These are phyloP conservation scores for Hyles euphorbiae DNA, from an alignment of 1,140 invertebrate genomes.

Conservation along the genomic window DNA sequence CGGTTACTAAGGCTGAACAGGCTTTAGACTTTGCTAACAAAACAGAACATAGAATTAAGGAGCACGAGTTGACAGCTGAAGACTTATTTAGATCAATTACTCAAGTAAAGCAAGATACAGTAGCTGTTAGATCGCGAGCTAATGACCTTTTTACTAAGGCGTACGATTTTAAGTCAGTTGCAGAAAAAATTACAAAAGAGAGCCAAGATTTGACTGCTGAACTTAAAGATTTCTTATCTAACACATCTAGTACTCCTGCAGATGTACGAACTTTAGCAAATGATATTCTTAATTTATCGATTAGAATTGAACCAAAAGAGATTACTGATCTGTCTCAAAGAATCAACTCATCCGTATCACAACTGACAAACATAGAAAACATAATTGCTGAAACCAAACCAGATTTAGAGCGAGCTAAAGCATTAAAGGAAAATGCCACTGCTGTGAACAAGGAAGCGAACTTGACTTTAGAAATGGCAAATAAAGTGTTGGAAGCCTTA, in stretches of 20 bases:
- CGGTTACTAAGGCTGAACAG: slow-evolving; percentile 89
- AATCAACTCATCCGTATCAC: slow-evolving; percentile 90
- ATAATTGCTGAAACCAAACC: slow-evolving; percentile 91
- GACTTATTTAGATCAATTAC: slow-evolving; percentile 75
- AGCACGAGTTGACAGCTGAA: slow-evolving; percentile 87
- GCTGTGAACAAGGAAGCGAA: slow-evolving; percentile 82
- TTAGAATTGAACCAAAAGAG: slow-evolving; percentile 85
- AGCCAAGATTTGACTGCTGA: slow-evolving; percentile 78
- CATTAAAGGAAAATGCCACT: slow-evolving; percentile 86
- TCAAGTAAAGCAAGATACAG: slow-evolving; percentile 76
- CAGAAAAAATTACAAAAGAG: slow-evolving; percentile 72
- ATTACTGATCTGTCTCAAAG: slow-evolving; percentile 88
- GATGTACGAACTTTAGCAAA: slow-evolving; percentile 88
- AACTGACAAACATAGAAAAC: slow-evolving; percentile 91
- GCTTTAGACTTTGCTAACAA: slow-evolving; percentile 90
- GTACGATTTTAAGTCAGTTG: slow-evolving; percentile 67
- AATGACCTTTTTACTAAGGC: slow-evolving; percentile 71
- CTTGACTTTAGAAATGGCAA: slow-evolving; percentile 76
- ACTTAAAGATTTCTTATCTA: slow-evolving; percentile 85
- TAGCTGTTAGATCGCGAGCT: slow-evolving; percentile 70
- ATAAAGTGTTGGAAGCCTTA: slow-evolving; percentile 76
- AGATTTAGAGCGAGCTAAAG: slow-evolving; percentile 84
- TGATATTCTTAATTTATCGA: slow-evolving; percentile 80
- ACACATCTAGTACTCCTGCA: slow-evolving; percentile 85
- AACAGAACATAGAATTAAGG: slow-evolving; percentile 86